A percentile compares a stretch with the other conserved stretches of the same genome.
phyloP scores from a whole-genome alignment of 1,140 invertebrate species.

The Leguminivora glycinivorella region DNA sequence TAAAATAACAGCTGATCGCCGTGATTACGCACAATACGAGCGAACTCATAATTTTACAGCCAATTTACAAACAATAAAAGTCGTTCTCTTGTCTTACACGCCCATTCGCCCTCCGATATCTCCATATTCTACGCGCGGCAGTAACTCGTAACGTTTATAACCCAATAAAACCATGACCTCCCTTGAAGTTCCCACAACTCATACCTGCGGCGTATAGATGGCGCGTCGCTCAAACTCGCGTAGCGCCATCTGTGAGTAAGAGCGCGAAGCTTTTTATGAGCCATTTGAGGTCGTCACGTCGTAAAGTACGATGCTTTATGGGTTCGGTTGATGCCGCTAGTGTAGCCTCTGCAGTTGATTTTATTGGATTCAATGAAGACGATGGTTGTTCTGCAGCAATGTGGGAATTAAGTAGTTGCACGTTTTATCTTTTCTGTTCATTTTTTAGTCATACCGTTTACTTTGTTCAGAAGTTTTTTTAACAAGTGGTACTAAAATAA shows the following conservation, averaged over 20 bases:
- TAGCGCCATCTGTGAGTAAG: slow-evolving; percentile 72
- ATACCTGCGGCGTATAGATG: slow-evolving; percentile 57
- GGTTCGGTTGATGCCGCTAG: slow-evolving; percentile 67
- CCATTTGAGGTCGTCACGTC: slow-evolving; percentile 67
- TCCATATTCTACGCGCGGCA: slow-evolving; percentile 67
- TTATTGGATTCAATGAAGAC: slow-evolving; percentile 25
- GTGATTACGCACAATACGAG: slow-evolving; percentile 73
- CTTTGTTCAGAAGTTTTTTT: no score
- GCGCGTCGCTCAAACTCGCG: slow-evolving; percentile 48
- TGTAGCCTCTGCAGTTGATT: slow-evolving; percentile 41
- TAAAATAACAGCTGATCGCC: slow-evolving; percentile 75
- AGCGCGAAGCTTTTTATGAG: slow-evolving; percentile 71
- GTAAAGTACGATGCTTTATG: slow-evolving; percentile 71
- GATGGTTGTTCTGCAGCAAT: slow-evolving; percentile 29
- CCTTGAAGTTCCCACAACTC: slow-evolving; percentile 45
- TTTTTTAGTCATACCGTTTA: neutral
- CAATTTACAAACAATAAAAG: slow-evolving; percentile 81
- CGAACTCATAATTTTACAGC: slow-evolving; percentile 79
- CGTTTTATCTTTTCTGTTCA: neutral
- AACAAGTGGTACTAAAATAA: no score
- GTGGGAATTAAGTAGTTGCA: neutral
- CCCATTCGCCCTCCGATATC: slow-evolving; percentile 73
- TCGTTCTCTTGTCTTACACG: slow-evolving; percentile 75
- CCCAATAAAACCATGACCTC: slow-evolving; percentile 73
- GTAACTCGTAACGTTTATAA: slow-evolving; percentile 77